Conservation (phyloP, 1,140 invertebrate species). For the Maniola jurtina region DNA sequence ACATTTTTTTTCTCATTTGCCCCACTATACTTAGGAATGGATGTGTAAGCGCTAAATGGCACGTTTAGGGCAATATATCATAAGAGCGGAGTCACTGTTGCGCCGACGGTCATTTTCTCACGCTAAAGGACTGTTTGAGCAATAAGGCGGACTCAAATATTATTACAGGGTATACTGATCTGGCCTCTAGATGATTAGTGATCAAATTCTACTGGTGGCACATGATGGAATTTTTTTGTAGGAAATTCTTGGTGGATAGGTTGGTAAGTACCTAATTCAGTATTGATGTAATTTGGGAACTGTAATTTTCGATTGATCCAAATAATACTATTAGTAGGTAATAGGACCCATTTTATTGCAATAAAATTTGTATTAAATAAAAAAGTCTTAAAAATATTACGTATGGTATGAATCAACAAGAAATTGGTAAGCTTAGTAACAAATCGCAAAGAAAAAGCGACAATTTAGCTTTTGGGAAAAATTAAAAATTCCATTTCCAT, state of each 20-base stretch:
- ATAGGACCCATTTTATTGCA: neutral
- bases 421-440: no score
- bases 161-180: slow-evolving; percentile 60
- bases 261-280: neutral
- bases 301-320: neutral
- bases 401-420: no score
- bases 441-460: no score
- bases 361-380: no score
- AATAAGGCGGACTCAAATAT: slow-evolving; percentile 33
- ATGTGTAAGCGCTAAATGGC: slow-evolving; percentile 76
- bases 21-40: slow-evolving; percentile 73
- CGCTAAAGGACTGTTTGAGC: slow-evolving; percentile 40
- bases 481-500: no score
- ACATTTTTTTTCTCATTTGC: slow-evolving; percentile 76
- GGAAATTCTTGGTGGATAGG: neutral
- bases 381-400: no score
- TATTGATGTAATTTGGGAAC: slow-evolving; percentile 14
- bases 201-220: slow-evolving; percentile 50
- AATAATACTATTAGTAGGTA: neutral
- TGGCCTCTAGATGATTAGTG: slow-evolving; percentile 66
- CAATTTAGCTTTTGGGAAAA: no score
- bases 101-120: slow-evolving; percentile 64
- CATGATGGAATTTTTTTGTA: slow-evolving; percentile 25
- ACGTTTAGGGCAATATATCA: slow-evolving; percentile 77
- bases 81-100: slow-evolving; percentile 64